Conservation (phyloP, 2,888 invertebrate species). For the Mayetiola destructor region DNA sequence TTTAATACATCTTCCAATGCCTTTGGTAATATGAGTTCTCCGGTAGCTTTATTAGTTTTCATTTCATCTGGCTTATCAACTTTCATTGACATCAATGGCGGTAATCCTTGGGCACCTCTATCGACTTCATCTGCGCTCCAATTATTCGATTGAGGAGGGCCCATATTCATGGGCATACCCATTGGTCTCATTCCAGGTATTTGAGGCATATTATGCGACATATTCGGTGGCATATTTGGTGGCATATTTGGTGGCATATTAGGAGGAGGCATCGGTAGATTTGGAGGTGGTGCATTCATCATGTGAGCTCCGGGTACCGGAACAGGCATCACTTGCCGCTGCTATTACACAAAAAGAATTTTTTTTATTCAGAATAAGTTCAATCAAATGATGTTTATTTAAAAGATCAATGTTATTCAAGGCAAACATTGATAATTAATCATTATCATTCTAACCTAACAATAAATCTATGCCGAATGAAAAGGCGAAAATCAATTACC, state of each 20-base stretch:
- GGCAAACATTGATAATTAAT: too few relatives aligned
- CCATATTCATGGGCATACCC: slow-evolving; percentile 14
- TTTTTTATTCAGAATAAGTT: too few relatives aligned
- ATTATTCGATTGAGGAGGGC: neutral
- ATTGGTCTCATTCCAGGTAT: slow-evolving; percentile 20
- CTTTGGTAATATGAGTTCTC: slow-evolving; percentile 58
- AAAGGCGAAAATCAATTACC: too few relatives aligned
- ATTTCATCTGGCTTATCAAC: slow-evolving; percentile 48
- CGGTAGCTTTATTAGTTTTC: slow-evolving; percentile 34
- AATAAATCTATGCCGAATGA: too few relatives aligned
- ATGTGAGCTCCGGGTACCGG: slow-evolving; percentile 15
- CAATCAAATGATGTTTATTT: too few relatives aligned
- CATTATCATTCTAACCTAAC: too few relatives aligned
- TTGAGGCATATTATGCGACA: slow-evolving; percentile 27
- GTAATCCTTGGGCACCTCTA: slow-evolving; percentile 25
- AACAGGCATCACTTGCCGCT: slow-evolving; percentile 25
- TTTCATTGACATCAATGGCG: slow-evolving; percentile 47
- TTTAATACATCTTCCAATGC: slow-evolving; percentile 82
- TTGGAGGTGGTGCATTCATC: slow-evolving; percentile 16
- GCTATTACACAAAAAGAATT: too few relatives aligned
- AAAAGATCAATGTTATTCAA: too few relatives aligned
- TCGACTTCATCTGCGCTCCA: slow-evolving; percentile 14
- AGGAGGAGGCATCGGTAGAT: slow-evolving; percentile 14
- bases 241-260: slow-evolving; percentile 6
- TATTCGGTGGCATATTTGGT: slow-evolving; percentile 22